phyloP scores from a whole-genome alignment of 1,140 invertebrate species.

The Gerris buenoi region DNA sequence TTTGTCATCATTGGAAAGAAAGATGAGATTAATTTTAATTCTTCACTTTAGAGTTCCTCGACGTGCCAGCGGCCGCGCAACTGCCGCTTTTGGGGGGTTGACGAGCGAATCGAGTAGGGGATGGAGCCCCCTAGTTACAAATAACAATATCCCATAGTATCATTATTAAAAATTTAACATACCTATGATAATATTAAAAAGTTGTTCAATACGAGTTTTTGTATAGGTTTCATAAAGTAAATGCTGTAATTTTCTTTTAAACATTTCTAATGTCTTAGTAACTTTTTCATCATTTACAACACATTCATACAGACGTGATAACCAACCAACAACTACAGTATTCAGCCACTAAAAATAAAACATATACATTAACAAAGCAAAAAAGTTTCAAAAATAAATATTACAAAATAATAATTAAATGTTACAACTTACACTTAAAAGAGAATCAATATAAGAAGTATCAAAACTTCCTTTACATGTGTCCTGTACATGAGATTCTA shows the following conservation, averaged over 20 bases:
- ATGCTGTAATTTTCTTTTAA: constrained; percentile 64
- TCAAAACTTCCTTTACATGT: constrained; percentile 72
- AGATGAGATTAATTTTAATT: no score
- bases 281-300: constrained; percentile 11
- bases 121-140: no score
- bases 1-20: no score
- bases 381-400: no score
- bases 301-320: constrained; percentile 51
- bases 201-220: constrained; percentile 69
- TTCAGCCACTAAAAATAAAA: constrained; percentile 58
- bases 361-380: no score
- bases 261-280: constrained; percentile 31
- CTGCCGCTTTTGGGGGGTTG: no score
- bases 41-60: no score
- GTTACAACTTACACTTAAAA: constrained; percentile 45
- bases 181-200: constrained; percentile 91
- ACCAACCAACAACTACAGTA: constrained; percentile 64
- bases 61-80: no score
- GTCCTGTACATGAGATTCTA: constrained; percentile 60
- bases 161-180: no score
- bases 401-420: constrained; percentile 15
- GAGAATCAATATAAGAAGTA: constrained; percentile 48
- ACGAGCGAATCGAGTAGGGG: no score
- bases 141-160: no score
- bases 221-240: constrained; percentile 81